Evolutionary conservation across 2,888 invertebrate species (phyloP).

Genomic region (Graphium colonna): DNA sequence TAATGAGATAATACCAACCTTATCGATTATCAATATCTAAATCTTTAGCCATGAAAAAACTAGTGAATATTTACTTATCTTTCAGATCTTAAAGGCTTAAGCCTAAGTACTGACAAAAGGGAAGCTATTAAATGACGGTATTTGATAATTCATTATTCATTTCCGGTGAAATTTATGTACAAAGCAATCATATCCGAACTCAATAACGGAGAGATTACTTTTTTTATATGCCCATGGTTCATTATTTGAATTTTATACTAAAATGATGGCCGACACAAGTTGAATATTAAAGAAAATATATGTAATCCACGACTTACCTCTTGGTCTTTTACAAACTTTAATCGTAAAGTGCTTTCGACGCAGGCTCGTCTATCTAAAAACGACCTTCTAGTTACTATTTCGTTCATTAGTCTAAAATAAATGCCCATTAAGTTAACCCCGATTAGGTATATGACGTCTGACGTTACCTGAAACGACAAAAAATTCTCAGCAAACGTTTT

Average conservation of each 20-base stretch:
- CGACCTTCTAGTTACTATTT: conserved; percentile 91
- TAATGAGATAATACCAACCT: conserved; percentile 11
- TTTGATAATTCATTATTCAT: neutral
- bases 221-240: no score
- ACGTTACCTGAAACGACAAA: conserved; percentile 83
- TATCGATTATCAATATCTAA: conserved; percentile 19
- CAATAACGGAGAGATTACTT: no score
- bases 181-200: no score
- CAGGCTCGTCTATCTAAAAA: conserved; percentile 93
- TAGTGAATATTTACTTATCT: neutral
- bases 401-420: conserved; percentile 93
- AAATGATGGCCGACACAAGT: no score
- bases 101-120: no score
- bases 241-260: no score
- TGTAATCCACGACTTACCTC: conserved; percentile 69
- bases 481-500: no score
- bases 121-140: neutral
- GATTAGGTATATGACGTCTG: conserved; percentile 85
- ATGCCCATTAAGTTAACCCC: conserved; percentile 91
- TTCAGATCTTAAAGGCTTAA: neutral
- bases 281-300: no score
- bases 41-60: conserved; percentile 14
- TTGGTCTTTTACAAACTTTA: conserved; percentile 91
- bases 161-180: no score
- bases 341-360: conserved; percentile 89